phyloP scores from a whole-genome alignment of 35 echinoderm and acorn worm species.

The Anneissia japonica region DNA sequence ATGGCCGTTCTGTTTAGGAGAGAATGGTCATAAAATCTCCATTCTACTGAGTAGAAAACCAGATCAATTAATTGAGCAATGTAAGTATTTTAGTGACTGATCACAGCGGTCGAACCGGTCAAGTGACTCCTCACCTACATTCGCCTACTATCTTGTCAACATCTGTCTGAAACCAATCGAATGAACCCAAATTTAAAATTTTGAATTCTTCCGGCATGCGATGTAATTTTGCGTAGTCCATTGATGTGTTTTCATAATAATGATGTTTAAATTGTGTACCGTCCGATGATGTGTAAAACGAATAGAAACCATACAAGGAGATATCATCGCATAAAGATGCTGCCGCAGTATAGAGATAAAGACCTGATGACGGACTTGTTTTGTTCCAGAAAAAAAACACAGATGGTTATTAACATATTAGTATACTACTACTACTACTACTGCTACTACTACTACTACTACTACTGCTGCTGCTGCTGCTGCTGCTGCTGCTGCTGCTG shows the following conservation, averaged over 20 bases:
- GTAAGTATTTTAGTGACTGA: too few species aligned
- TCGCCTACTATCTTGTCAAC: background rate
- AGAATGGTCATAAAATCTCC: too few species aligned
- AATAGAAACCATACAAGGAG: conserved; percentile 22
- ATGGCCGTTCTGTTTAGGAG: too few species aligned
- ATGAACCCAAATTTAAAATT: background rate
- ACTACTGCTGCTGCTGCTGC: too few species aligned
- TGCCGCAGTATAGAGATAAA: conserved; percentile 13
- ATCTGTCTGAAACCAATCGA: background rate
- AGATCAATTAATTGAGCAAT: too few species aligned
- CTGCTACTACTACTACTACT: too few species aligned
- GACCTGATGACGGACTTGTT: conserved; percentile 2
- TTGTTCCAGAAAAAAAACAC: conserved; percentile 3
- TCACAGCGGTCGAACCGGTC: too few species aligned
- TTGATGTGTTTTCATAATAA: conserved; percentile 15
- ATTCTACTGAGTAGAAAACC: too few species aligned
- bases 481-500: too few species aligned
- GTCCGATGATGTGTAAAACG: conserved; percentile 1
- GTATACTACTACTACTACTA: too few species aligned
- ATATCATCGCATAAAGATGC: conserved; percentile 12
- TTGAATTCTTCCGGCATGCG: conserved; percentile 20
- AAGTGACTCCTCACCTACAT: too few species aligned
- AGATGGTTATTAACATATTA: too few species aligned
- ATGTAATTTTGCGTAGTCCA: conserved; percentile 18
- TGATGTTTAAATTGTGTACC: conserved; percentile 6